Evolutionary conservation across 2,888 invertebrate genomes (phyloP).

Genomic region (Agonopterix subpropinquella): DNA sequence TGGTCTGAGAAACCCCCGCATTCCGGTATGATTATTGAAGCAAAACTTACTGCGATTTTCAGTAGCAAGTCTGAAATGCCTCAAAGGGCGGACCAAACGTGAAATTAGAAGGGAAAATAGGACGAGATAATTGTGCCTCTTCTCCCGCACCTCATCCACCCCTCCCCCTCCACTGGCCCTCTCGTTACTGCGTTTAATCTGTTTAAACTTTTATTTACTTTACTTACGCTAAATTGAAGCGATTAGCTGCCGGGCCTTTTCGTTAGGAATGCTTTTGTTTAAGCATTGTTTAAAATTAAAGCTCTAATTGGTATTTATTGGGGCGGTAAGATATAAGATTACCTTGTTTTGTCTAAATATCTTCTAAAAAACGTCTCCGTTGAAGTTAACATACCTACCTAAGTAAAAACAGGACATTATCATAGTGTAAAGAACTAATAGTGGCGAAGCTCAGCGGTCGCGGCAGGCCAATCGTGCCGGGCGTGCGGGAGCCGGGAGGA

Average conservation of each 20-base stretch:
- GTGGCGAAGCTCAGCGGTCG: no score
- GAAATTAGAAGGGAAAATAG: slow-evolving; percentile 70
- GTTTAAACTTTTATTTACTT: slow-evolving; percentile 71
- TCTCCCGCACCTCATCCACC: slow-evolving; percentile 19
- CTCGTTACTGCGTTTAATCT: slow-evolving; percentile 68
- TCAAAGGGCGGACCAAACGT: slow-evolving; percentile 49
- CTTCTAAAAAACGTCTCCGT: no score
- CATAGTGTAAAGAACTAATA: no score
- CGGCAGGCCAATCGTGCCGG: no score
- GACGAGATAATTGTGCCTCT: slow-evolving; percentile 65
- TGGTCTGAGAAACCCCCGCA: background rate
- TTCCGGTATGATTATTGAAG: background rate
- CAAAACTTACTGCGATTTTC: slow-evolving; percentile 9
- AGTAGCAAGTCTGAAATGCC: slow-evolving; percentile 30
- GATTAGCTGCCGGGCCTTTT: slow-evolving; percentile 51
- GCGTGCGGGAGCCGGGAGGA: no score
- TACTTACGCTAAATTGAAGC: slow-evolving; percentile 54
- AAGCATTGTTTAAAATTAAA: slow-evolving; percentile 31
- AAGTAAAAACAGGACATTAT: no score
- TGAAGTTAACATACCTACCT: no score
- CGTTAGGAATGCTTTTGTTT: slow-evolving; percentile 32
- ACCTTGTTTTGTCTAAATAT: no score
- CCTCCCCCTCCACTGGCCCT: slow-evolving; percentile 28
- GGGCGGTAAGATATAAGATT: background rate
- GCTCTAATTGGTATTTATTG: slow-evolving; percentile 14